Base-by-base conservation (phyloP, 2,797 vertebrate species). In the Clarias platycephalus region DNA sequence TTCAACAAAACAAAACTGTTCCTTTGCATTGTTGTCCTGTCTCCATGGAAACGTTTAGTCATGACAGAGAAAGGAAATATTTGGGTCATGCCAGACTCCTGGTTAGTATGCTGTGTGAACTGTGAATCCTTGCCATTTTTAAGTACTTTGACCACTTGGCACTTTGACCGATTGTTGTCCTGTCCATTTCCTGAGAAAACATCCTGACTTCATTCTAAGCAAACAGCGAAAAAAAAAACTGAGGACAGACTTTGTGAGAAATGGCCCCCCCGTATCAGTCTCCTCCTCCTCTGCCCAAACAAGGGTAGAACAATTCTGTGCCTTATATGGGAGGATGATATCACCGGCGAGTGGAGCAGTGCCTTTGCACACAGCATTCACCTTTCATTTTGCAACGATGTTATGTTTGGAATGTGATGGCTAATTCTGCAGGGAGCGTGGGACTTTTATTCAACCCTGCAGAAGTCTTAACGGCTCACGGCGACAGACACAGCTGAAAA, bases 341-440 rank as follows among this genome's bases (percentile, higher is more conserved):
- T 96, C 96, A 96, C 87, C 90, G 88, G 85, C 88, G 85, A 90
- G 92, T 91, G 90, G 92, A 93, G 94, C 92, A 84, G 82, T 85
- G 93, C 93, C 87, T 89, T 93, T 94, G 90, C 90, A 90, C 92
- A 92, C 94, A 92, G 92, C 93, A 88, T 93, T 92, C 95, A 96
- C 95, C 94, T 96, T 93, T 92, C 95, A 92, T 94, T 93, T 94
- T 95, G 91, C 90, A 64, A 84, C 87, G 91, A 92, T 95, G 94
- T 94, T 94, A 94, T 89, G 92, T 91, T 91, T 91, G 95, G 93
- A 94, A 93, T 94, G 94, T 91, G 90, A 93, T 90, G 92, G 93
- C 90, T 92, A 90, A 92, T 91, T 93, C 92, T 90, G 91, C 80
- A 83, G 82, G 89, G 93, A 92, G 90, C 80, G 80, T 84, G 87